Evolutionary conservation across 1,140 invertebrate genomes (phyloP).

Genomic region (Acyrthosiphon pisum): DNA sequence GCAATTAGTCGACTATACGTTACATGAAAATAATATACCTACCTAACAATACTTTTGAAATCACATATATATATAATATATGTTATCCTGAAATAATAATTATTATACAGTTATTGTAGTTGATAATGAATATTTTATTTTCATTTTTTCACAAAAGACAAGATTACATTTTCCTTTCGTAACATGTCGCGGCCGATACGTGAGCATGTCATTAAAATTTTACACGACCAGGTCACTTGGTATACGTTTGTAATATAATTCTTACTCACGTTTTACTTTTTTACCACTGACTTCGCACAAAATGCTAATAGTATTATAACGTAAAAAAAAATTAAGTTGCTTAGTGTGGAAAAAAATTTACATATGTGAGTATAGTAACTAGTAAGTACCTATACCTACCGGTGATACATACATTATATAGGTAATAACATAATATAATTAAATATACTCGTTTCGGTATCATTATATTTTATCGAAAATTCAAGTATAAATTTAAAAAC

Average conservation of each 20-base stretch:
- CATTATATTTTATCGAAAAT: neutral
- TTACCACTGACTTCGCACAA: neutral
- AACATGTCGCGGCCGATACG: neutral
- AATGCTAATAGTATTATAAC: neutral
- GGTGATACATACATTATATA: neutral
- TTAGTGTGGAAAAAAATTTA: neutral
- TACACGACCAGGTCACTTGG: neutral
- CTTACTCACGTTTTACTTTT: constrained; percentile 11
- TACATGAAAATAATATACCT: neutral
- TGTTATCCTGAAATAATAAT: neutral
- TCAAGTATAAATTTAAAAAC: neutral
- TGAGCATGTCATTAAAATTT: neutral
- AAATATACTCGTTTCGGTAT: neutral
- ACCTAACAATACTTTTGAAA: neutral
- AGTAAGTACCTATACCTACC: neutral
- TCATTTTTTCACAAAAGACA: neutral
- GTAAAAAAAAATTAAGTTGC: neutral
- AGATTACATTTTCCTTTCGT: neutral
- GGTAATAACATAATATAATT: neutral
- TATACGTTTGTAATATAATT: neutral
- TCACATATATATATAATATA: neutral
- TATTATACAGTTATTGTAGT: too few species aligned
- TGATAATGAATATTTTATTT: neutral
- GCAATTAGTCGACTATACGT: neutral
- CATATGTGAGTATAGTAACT: neutral